Evolutionary conservation across 2,888 invertebrate species (phyloP).

Genomic region (Plemyria rubiginata): DNA sequence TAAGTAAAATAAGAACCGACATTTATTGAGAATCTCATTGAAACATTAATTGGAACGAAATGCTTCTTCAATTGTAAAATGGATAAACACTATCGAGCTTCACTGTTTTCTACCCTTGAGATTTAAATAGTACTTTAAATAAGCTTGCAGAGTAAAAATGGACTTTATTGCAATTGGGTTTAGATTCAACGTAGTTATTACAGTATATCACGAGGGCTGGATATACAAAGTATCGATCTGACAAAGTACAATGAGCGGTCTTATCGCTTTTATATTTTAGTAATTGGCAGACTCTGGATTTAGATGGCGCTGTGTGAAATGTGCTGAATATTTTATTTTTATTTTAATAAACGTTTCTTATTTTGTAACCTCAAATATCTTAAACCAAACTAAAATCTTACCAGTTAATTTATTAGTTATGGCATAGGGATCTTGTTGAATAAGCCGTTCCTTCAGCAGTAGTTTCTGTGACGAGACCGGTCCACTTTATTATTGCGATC

Average conservation of each 20-base stretch:
- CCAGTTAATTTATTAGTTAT: conserved; percentile 35
- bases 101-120: conserved; percentile 12
- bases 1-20: neutral
- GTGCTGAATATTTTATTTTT: no score
- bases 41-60: conserved; percentile 29
- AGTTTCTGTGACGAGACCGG: neutral
- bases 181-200: neutral
- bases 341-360: conserved; percentile 1
- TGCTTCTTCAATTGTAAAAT: conserved; percentile 28
- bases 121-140: neutral
- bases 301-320: no score
- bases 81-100: conserved; percentile 20
- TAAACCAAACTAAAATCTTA: conserved; percentile 16
- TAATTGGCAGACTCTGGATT: no score
- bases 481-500: no score
- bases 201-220: no score
- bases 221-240: no score
- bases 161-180: neutral
- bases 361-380: conserved; percentile 8
- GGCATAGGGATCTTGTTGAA: conserved; percentile 26
- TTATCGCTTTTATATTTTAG: no score
- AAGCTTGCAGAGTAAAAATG: neutral
- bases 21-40: conserved; percentile 21
- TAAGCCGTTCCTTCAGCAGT: conserved; percentile 3
- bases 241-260: no score